phyloP scores from a whole-genome alignment of 2,797 vertebrate species.

The Cryptoprocta ferox region DNA sequence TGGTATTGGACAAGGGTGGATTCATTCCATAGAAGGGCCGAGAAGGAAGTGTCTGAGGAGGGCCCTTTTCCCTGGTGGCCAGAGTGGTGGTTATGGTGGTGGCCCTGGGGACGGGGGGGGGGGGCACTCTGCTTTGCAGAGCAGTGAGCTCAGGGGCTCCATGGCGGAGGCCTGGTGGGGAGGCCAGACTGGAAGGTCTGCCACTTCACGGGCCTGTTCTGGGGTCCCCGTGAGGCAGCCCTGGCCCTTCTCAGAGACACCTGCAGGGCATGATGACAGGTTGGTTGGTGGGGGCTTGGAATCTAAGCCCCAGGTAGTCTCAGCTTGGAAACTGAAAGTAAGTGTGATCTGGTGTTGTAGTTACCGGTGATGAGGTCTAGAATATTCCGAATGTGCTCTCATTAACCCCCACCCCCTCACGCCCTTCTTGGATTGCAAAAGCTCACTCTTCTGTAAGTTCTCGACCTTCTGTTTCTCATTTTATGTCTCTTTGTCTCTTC shows the following conservation, averaged over 20 bases:
- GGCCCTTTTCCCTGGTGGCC: not conserved
- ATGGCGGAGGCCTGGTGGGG: accelerated
- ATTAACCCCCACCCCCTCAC: not conserved
- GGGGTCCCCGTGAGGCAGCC: not conserved
- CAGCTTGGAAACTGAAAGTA: not conserved
- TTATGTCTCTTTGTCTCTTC: not conserved
- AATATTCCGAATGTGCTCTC: not conserved
- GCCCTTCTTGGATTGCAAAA: not conserved
- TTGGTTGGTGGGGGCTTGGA: not conserved
- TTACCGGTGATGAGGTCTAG: not conserved
- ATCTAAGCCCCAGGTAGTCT: not conserved
- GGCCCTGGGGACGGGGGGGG: not conserved
- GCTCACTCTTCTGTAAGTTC: not conserved
- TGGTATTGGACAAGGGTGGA: not conserved
- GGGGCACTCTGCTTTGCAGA: not conserved
- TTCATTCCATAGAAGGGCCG: not conserved
- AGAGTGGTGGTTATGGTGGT: not conserved
- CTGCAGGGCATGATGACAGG: accelerated
- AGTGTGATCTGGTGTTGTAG: not conserved
- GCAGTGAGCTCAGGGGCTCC: not conserved
- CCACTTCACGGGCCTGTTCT: not conserved
- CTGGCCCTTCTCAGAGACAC: not conserved
- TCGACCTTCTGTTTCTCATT: not conserved
- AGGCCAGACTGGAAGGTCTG: not conserved
- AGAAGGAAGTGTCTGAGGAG: not conserved